Evolutionary conservation across 2,113 vertebrate genomes (phyloP).

Genomic region (Oxyruncus cristatus): DNA sequence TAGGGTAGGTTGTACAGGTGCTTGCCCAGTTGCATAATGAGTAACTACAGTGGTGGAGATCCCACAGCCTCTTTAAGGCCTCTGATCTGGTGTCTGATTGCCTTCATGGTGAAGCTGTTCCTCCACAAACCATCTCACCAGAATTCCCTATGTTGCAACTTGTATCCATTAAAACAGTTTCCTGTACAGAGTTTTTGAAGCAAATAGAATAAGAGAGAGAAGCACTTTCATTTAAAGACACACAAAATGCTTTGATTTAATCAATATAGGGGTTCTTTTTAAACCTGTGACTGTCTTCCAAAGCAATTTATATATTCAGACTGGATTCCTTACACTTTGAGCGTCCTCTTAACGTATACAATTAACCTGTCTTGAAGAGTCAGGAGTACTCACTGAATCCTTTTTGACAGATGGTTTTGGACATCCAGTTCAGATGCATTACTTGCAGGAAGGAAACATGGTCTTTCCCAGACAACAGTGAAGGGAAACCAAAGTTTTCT

Average conservation of each 20-base stretch:
- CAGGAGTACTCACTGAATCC: not conserved
- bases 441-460: not conserved
- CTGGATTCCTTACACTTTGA: not conserved
- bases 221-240: no score
- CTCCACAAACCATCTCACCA: not conserved
- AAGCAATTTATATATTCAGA: not conserved
- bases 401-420: not conserved
- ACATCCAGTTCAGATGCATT: not conserved
- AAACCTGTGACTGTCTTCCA: not conserved
- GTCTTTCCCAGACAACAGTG: not conserved
- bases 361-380: not conserved
- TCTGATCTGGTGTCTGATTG: not conserved
- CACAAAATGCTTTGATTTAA: not conserved
- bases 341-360: not conserved
- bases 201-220: no score
- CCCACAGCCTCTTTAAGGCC: not conserved
- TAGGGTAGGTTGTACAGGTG: not conserved
- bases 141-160: not conserved
- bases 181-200: no score
- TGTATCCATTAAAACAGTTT: not conserved
- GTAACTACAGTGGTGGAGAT: not conserved
- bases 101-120: not conserved
- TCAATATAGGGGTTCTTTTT: not conserved
- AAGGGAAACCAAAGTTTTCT: not conserved
- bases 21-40: not conserved